Evolutionary conservation across 2,888 invertebrate genomes (phyloP).

Genomic region (Cetonia aurata): DNA sequence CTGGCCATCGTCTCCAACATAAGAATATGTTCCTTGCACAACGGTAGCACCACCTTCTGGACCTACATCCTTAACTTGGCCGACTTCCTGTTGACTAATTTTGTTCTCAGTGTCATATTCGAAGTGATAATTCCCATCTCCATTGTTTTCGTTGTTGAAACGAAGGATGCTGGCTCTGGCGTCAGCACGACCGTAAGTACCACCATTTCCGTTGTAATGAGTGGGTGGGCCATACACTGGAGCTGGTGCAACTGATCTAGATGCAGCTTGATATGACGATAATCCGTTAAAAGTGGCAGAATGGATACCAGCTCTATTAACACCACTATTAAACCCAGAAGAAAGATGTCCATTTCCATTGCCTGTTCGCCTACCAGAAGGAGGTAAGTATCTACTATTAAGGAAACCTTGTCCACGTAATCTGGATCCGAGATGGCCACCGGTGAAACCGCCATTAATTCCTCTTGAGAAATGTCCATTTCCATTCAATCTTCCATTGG

Average conservation of each 20-base stretch:
- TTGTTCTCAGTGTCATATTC: conserved; percentile 68
- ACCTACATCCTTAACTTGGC: conserved; percentile 63
- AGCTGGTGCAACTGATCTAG: conserved; percentile 47
- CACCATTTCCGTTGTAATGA: conserved; percentile 46
- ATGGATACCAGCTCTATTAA: not conserved
- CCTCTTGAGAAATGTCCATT: not conserved
- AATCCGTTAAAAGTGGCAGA: too few species aligned
- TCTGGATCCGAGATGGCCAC: not conserved
- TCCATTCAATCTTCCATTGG: not conserved
- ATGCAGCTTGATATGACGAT: too few species aligned
- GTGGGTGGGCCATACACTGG: conserved; percentile 21
- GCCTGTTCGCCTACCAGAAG: too few species aligned
- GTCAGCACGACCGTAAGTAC: conserved; percentile 54
- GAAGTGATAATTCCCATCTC: conserved; percentile 68
- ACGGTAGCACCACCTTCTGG: conserved; percentile 61
- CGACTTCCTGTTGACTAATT: conserved; percentile 66
- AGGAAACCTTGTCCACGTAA: too few species aligned
- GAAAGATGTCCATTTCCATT: too few species aligned
- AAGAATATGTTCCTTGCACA: conserved; percentile 68
- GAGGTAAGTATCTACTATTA: too few species aligned
- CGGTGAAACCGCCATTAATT: not conserved
- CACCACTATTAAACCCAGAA: not conserved
- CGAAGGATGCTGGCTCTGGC: conserved; percentile 58
- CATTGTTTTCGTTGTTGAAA: conserved; percentile 64
- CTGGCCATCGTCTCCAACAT: conserved; percentile 67